phyloP scores from a whole-genome alignment of 2,888 invertebrate species.

The Linyphia triangularis region DNA sequence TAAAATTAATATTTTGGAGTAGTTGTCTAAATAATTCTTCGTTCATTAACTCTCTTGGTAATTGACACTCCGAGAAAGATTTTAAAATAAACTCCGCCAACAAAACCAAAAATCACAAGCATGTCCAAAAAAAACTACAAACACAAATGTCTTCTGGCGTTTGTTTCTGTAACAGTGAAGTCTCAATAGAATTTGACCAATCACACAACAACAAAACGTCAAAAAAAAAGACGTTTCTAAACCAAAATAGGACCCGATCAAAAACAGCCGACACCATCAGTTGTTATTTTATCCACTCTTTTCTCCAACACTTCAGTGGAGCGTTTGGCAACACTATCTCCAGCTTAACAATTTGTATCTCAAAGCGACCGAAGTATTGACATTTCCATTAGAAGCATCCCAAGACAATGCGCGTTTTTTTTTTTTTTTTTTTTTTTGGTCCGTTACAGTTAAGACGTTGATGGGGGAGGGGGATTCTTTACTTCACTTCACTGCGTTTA shows the following conservation, averaged over 20 bases:
- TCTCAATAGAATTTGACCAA: conserved; percentile 13
- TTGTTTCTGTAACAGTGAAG: background rate
- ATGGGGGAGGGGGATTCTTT: background rate
- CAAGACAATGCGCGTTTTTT: conserved; percentile 22
- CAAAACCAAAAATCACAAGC: background rate
- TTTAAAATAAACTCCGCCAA: no score
- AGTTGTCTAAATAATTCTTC: no score
- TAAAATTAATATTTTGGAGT: no score
- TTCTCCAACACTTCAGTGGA: background rate
- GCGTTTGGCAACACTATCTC: conserved; percentile 38
- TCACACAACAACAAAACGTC: background rate
- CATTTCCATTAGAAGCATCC: conserved; percentile 58
- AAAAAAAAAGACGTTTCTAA: conserved; percentile 14
- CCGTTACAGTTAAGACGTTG: conserved; percentile 35
- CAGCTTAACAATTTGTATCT: conserved; percentile 35
- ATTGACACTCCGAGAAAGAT: no score
- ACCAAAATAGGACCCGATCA: conserved; percentile 10
- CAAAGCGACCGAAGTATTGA: conserved; percentile 45
- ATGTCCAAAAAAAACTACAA: background rate
- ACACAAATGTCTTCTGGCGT: conserved; percentile 10
- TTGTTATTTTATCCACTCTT: background rate
- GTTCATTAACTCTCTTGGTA: no score
- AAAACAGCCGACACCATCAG: conserved; percentile 20
- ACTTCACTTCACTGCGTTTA: background rate
- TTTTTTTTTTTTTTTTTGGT: background rate